A percentile compares a stretch with the other conserved stretches of the same genome.
Evolutionary conservation across 2,888 invertebrate genomes (phyloP).

Genomic region (Drosophila austrosaltans): DNA sequence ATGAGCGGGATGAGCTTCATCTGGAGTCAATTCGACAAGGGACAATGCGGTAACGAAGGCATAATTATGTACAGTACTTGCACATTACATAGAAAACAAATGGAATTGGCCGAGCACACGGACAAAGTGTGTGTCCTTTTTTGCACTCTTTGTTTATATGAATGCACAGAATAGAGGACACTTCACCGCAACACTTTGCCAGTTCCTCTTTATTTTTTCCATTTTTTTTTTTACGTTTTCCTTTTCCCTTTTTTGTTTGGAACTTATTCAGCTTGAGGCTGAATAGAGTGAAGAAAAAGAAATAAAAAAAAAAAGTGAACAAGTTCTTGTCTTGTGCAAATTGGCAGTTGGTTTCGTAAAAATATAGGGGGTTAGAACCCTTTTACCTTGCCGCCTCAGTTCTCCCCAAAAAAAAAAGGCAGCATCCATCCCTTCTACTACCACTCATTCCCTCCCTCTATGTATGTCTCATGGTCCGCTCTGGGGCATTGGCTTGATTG

Average conservation of each 20-base stretch:
- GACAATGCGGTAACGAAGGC: neutral
- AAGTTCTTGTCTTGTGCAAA: slow-evolving; percentile 21
- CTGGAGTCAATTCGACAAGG: slow-evolving; percentile 6
- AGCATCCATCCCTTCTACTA: neutral
- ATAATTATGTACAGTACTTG: neutral
- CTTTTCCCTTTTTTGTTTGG: neutral
- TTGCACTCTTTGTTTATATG: neutral
- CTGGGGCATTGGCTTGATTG: slow-evolving; percentile 27
- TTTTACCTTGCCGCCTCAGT: neutral
- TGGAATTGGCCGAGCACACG: neutral
- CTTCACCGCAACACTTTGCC: slow-evolving; percentile 6
- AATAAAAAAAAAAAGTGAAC: slow-evolving; percentile 5
- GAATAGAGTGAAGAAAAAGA: neutral
- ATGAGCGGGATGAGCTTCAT: slow-evolving; percentile 13
- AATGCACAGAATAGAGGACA: slow-evolving; percentile 9
- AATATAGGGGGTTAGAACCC: neutral
- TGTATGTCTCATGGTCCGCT: neutral
- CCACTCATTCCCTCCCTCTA: neutral
- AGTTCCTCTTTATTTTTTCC: neutral
- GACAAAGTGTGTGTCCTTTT: neutral
- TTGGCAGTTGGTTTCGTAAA: slow-evolving; percentile 19
- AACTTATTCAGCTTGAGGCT: neutral
- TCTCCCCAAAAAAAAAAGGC: neutral
- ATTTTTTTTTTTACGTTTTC: neutral
- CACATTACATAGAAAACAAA: neutral